phyloP scores from a whole-genome alignment of 2,113 vertebrate genomes.

The crab-eating macaque (Macaca fascicularis) region T2T-MFA8v1.1 NC_088376.1:200856001-200856500 shows the following conservation, averaged over 20 bases:
- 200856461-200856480: conserved; percentile 66
- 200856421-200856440: conserved; percentile 64
- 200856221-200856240: neutral
- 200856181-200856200: neutral
- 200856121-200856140: neutral
- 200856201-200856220: neutral
- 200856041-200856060: neutral
- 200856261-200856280: neutral
- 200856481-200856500: conserved; percentile 65
- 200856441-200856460: conserved; percentile 67
- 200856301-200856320: neutral
- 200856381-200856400: conserved; percentile 62
- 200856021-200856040: neutral
- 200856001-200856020: neutral
- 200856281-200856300: neutral
- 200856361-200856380: conserved; percentile 49
- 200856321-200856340: conserved; percentile 1
- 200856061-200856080: neutral
- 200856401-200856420: conserved; percentile 60
- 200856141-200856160: neutral
- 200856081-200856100: neutral
- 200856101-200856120: neutral
- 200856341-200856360: conserved; percentile 42
- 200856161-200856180: neutral
- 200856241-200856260: neutral